These are phyloP conservation scores for western clawed frog (Xenopus tropicalis) DNA, from an alignment of 2,113 vertebrate genomes.

Conservation along the genomic window UCB_Xtro_10.0 CM004444.2:169260501-169261000, in stretches of 20 bases:
- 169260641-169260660: too few species aligned
- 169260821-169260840: slow-evolving; percentile 3
- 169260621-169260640: too few species aligned
- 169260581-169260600: too few species aligned
- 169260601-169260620: too few species aligned
- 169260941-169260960: background rate
- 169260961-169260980: background rate
- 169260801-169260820: background rate
- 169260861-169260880: slow-evolving; percentile 17
- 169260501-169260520: too few species aligned
- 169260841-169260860: background rate
- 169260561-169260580: too few species aligned
- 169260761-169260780: background rate
- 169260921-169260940: background rate
- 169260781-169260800: background rate
- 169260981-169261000: too few species aligned
- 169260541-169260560: too few species aligned
- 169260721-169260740: background rate
- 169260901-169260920: background rate
- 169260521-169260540: too few species aligned
- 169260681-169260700: background rate
- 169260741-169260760: background rate
- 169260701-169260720: background rate
- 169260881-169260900: background rate
- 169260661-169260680: too few species aligned